Percentiles rank a stretch among this genome's conserved stretches.
These are phyloP conservation scores for Dugesia japonica DNA, from an alignment of 2,888 invertebrate genomes.

Conservation along the genomic window DNA sequence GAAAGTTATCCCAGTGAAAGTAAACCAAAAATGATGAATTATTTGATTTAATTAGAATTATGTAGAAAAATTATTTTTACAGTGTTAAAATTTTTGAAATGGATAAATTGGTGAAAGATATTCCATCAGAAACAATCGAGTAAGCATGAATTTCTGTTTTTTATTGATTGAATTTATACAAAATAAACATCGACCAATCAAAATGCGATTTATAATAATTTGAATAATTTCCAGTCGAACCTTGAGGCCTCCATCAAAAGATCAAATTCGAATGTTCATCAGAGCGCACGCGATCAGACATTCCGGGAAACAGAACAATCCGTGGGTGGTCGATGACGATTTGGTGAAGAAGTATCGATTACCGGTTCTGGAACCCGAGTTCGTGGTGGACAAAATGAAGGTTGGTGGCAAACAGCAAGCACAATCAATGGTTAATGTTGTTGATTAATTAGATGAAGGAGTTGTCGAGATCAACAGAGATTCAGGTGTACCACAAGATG, in stretches of 20 bases:
- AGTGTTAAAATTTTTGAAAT: conserved; percentile 7
- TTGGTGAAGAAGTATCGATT: conserved; percentile 43
- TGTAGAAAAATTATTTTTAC: conserved; percentile 24
- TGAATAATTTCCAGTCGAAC: conserved; percentile 41
- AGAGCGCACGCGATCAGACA: conserved; percentile 43
- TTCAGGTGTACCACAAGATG: conserved; percentile 40
- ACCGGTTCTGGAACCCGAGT: conserved; percentile 44
- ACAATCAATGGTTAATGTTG: conserved; percentile 44
- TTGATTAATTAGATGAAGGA: conserved; percentile 44
- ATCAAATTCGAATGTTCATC: conserved; percentile 46
- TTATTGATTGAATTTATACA: background rate
- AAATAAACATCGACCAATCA: background rate
- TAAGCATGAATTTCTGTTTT: conserved; percentile 37
- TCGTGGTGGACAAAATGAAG: conserved; percentile 38
- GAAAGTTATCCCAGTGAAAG: background rate
- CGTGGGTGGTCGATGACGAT: conserved; percentile 46
- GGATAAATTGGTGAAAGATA: conserved; percentile 42
- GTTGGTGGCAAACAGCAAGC: conserved; percentile 43
- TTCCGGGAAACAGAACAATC: conserved; percentile 42
- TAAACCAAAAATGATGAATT: background rate
- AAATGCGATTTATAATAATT: too few relatives aligned
- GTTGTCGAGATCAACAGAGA: conserved; percentile 43
- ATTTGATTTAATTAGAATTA: background rate
- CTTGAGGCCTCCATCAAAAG: conserved; percentile 43
- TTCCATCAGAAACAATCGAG: conserved; percentile 43